A percentile compares a stretch with the other conserved stretches of the same genome.
Conservation (phyloP, 2,888 invertebrate genomes). For the Penaeus monodon region DNA sequence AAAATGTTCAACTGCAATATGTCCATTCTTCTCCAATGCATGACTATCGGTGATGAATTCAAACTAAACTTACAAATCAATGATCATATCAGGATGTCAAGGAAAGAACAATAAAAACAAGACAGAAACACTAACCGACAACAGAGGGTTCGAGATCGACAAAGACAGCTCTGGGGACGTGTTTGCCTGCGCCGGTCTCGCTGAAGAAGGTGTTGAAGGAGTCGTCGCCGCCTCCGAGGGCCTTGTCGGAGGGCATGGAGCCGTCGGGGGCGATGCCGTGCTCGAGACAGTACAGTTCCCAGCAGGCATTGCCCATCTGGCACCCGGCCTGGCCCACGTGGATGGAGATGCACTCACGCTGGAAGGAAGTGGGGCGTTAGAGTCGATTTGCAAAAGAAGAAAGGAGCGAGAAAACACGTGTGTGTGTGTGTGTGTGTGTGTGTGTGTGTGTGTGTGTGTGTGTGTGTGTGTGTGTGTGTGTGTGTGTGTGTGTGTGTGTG, state of each 20-base stretch:
- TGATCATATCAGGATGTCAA: no score
- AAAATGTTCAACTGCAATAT: no score
- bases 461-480: no score
- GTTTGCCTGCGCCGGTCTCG: slow-evolving; percentile 95
- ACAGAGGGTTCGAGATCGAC: slow-evolving; percentile 97
- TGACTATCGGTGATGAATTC: no score
- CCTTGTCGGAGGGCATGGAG: slow-evolving; percentile 90
- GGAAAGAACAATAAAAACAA: no score
- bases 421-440: no score
- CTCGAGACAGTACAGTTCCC: slow-evolving; percentile 68
- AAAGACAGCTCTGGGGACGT: slow-evolving; percentile 93
- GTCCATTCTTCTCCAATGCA: no score
- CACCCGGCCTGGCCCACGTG: slow-evolving; percentile 64
- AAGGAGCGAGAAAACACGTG: no score
- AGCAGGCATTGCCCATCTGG: slow-evolving; percentile 68
- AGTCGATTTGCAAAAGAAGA: no score
- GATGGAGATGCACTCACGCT: slow-evolving; percentile 60
- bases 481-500: no score
- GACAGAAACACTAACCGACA: slow-evolving; percentile 79
- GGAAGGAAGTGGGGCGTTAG: background rate
- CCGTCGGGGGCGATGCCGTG: slow-evolving; percentile 79
- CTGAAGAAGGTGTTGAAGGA: slow-evolving; percentile 95
- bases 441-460: no score
- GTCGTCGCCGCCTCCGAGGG: slow-evolving; percentile 88
- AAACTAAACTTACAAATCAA: no score